Percentiles rank a stretch among this genome's conserved stretches.
Evolutionary conservation across 2,113 vertebrate genomes (phyloP).

Genomic region (Sialia sialis): DNA sequence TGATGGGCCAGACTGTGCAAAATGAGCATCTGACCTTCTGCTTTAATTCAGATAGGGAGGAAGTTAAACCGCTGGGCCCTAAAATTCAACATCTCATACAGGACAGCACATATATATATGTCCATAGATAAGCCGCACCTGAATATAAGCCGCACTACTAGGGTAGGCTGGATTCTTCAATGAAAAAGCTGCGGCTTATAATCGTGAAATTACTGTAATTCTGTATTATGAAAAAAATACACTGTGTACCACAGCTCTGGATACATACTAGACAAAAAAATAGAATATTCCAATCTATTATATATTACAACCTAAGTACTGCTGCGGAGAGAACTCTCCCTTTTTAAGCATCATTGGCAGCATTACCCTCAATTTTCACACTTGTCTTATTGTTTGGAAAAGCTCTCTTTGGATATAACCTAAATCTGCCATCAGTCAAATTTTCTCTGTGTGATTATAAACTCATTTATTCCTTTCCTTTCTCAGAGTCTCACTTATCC

Average conservation of each 20-base stretch:
- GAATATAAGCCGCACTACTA: no score
- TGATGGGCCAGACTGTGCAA: neutral
- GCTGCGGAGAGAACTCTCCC: neutral
- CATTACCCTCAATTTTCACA: neutral
- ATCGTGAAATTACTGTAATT: no score
- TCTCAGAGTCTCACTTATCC: neutral
- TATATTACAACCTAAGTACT: neutral
- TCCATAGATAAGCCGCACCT: no score
- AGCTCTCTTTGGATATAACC: neutral
- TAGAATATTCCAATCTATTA: neutral
- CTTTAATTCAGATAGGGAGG: neutral
- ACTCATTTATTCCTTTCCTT: slow-evolving; percentile 36
- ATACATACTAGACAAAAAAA: neutral
- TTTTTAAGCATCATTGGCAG: neutral
- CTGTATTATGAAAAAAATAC: neutral
- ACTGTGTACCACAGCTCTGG: neutral
- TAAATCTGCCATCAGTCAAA: neutral
- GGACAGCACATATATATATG: no score
- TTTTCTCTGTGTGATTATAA: slow-evolving; percentile 17
- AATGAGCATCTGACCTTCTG: neutral
- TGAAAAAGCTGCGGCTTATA: no score
- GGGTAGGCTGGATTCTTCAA: no score
- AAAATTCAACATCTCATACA: neutral
- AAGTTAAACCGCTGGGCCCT: neutral
- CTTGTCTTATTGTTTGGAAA: neutral